Evolutionary conservation across 2,797 vertebrate genomes (phyloP).

Genomic region (Falco berigora): DNA sequence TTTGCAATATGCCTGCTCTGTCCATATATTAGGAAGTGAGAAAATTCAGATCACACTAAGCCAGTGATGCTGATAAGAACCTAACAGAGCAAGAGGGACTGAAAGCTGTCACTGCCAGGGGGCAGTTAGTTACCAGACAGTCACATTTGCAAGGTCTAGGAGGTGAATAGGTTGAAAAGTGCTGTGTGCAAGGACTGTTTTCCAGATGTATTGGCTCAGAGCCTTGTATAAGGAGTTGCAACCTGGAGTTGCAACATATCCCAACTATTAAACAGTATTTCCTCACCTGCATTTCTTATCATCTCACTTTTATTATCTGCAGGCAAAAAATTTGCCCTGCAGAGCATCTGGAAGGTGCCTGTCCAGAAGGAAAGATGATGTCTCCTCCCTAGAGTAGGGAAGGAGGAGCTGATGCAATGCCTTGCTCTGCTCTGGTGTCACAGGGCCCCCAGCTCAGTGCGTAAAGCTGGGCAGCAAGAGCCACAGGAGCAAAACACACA

Average conservation of each 20-base stretch:
- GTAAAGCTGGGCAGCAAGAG: rapidly evolving
- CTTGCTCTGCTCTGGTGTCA: background rate
- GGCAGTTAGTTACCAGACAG: background rate
- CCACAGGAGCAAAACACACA: background rate
- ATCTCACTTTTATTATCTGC: background rate
- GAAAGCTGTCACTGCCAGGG: background rate
- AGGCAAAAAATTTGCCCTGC: background rate
- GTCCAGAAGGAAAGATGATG: background rate
- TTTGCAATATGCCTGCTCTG: background rate
- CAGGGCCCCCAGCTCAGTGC: background rate
- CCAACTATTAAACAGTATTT: background rate
- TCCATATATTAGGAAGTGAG: background rate
- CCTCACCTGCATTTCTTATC: background rate
- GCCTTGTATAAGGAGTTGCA: background rate
- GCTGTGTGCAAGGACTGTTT: background rate
- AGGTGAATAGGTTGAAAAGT: background rate
- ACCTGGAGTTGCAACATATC: background rate
- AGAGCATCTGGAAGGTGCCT: background rate
- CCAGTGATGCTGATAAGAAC: background rate
- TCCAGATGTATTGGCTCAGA: background rate
- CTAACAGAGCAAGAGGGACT: background rate
- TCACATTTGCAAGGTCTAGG: background rate
- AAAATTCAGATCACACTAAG: background rate
- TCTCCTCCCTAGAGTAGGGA: background rate
- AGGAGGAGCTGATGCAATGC: background rate